Base-by-base conservation (phyloP, 2,888 invertebrate genomes). In the Temnothorax unifasciatus region DNA sequence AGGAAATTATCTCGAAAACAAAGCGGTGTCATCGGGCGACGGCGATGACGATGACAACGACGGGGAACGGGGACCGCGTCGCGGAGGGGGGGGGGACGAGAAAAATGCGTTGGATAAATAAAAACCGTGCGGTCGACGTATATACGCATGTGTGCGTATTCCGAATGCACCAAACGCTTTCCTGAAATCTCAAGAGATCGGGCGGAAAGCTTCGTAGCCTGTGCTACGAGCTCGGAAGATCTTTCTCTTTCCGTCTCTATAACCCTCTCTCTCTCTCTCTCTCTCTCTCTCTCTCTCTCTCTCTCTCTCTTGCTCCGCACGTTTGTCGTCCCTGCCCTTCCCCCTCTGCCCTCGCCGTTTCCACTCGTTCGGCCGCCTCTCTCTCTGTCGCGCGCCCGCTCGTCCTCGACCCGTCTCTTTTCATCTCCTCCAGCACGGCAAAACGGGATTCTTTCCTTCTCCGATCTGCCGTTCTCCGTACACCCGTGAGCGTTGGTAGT, bases 391-490 rank as follows among this genome's bases (percentile, higher is more conserved):
- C 79, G 63, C 76, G 83, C 66, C 29, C 52, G 34, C 83, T 54
- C 85, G 57, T 68, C 82, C 85, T 83, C 64, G 25, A 68, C 75
- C 74, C 50, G 54, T 85, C 89, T 86, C 85, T 90, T 88, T 88
- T 90, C 82, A 88, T 91, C 90, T 85, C 82, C 88, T 85, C 81
- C 85, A 85, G 87, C 87, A 85, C 85, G 90, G 91, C 92, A 90
- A 93, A 94, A 94, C 94, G 94, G 94, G 94, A 94, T 94, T 94
- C 94, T 93, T 94, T 94, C 93, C 93, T 94, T 92, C 92, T 93
- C 91, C 90, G 92, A 87, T 91, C 92, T 88, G 92, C 92, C 93
- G 92, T 94, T 94, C 93, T 93, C 93, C 92, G 92, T 90, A 90
- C 87, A 85, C 89, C 41, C 84, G 75, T 87, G 86, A 89, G 91